These are phyloP conservation scores for Agelas oroides DNA, from an alignment of 37 sponge, comb jelly and placozoan species.

Conservation along the genomic window DNA sequence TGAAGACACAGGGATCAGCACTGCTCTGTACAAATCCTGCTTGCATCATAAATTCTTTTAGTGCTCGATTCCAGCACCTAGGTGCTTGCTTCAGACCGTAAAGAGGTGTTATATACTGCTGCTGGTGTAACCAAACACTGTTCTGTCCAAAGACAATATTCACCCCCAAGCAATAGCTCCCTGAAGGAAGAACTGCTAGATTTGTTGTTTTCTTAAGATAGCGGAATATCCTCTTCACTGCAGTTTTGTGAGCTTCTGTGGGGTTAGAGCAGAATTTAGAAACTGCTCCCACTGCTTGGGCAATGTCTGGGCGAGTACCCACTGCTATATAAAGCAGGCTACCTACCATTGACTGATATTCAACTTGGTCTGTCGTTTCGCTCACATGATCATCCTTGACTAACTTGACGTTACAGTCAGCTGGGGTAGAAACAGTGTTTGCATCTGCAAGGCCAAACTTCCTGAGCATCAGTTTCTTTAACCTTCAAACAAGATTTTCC, in stretches of 20 bases:
- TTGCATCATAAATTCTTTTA: too few species aligned
- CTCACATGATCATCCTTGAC: slow-evolving; percentile 65
- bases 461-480: slow-evolving; percentile 37
- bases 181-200: too few species aligned
- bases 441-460: slow-evolving; percentile 56
- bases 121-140: too few species aligned
- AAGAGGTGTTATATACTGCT: too few species aligned
- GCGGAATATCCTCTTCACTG: slow-evolving; percentile 55
- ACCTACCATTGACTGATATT: slow-evolving; percentile 72
- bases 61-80: too few species aligned
- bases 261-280: slow-evolving; percentile 47
- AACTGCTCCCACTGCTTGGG: slow-evolving; percentile 57
- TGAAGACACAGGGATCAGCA: too few species aligned
- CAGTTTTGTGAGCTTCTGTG: slow-evolving; percentile 55
- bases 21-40: too few species aligned
- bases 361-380: slow-evolving; percentile 25
- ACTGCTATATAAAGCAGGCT: slow-evolving; percentile 39
- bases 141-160: too few species aligned
- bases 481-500: slow-evolving; percentile 40
- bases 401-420: slow-evolving; percentile 33
- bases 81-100: too few species aligned
- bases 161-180: too few species aligned
- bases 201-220: slow-evolving; percentile 57
- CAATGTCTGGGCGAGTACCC: slow-evolving; percentile 62
- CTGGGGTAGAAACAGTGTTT: slow-evolving; percentile 49